phyloP scores from a whole-genome alignment of 1,140 invertebrate genomes.

The Agrypnia vestita region DNA sequence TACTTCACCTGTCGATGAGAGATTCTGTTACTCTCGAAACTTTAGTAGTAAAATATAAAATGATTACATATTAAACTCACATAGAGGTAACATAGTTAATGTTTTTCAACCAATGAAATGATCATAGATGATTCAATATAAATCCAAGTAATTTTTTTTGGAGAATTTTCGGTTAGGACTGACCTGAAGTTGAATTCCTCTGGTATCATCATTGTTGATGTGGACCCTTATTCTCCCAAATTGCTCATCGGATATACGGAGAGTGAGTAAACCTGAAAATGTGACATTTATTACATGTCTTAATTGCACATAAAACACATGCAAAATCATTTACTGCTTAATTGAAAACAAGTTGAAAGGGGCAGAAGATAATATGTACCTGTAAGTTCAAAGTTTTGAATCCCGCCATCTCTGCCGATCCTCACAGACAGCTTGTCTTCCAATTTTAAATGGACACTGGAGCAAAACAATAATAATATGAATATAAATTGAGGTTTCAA shows the following conservation, averaged over 20 bases:
- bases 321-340: not conserved
- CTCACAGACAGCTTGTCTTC: slow-evolving; percentile 92
- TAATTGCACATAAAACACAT: not conserved
- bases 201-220: slow-evolving; percentile 84
- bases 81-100: too few species aligned
- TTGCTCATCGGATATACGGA: slow-evolving; percentile 92
- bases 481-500: not conserved
- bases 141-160: too few species aligned
- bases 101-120: too few species aligned
- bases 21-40: too few species aligned
- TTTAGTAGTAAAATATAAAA: too few species aligned
- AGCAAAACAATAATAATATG: slow-evolving; percentile 63
- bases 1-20: too few species aligned
- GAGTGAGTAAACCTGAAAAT: slow-evolving; percentile 81
- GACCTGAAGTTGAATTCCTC: slow-evolving; percentile 90
- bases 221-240: slow-evolving; percentile 88
- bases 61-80: too few species aligned
- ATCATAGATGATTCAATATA: too few species aligned
- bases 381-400: slow-evolving; percentile 93
- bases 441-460: slow-evolving; percentile 85
- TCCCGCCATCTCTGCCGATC: slow-evolving; percentile 94
- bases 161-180: too few species aligned
- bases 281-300: not conserved
- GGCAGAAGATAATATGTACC: slow-evolving; percentile 72
- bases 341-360: slow-evolving; percentile 1